A percentile compares a stretch with the other conserved stretches of the same genome.
These are phyloP conservation scores for Myotis vivesi DNA, from an alignment of 2,797 vertebrate species.

Conservation along the genomic window DNA sequence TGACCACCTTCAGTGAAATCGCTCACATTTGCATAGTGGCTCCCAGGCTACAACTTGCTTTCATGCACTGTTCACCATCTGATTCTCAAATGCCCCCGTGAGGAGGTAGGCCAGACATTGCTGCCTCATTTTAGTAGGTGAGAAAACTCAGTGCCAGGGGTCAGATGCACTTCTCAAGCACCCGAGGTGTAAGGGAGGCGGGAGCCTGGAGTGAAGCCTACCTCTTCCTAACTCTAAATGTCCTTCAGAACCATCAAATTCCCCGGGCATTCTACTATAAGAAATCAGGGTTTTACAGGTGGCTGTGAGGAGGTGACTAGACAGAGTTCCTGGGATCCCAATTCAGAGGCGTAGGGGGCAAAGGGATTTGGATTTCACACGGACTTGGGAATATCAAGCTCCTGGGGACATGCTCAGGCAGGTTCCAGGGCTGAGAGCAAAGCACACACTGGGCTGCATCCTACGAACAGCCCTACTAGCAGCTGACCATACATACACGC, in stretches of 20 bases:
- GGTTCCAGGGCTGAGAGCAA: neutral
- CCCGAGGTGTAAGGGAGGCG: neutral
- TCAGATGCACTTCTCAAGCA: neutral
- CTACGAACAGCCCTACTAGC: neutral
- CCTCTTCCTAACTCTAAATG: neutral
- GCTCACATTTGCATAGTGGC: neutral
- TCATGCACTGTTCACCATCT: neutral
- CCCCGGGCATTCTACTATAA: neutral
- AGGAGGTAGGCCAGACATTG: neutral
- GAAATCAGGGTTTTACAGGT: neutral
- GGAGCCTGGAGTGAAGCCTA: neutral
- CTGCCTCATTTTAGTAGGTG: neutral
- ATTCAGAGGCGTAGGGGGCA: neutral
- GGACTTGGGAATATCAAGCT: neutral
- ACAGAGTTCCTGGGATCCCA: neutral
- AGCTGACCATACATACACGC: neutral
- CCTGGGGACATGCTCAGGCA: neutral
- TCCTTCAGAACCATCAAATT: neutral
- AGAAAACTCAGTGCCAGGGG: neutral
- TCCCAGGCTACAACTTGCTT: neutral
- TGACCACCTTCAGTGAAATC: neutral
- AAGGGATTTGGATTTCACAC: neutral
- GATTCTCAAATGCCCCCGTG: neutral
- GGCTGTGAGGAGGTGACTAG: neutral
- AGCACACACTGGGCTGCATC: too few relatives aligned